Percentiles rank a stretch among this genome's conserved stretches.
phyloP scores from a whole-genome alignment of 2,888 invertebrate species.

The Neoitamus cyanurus region DNA sequence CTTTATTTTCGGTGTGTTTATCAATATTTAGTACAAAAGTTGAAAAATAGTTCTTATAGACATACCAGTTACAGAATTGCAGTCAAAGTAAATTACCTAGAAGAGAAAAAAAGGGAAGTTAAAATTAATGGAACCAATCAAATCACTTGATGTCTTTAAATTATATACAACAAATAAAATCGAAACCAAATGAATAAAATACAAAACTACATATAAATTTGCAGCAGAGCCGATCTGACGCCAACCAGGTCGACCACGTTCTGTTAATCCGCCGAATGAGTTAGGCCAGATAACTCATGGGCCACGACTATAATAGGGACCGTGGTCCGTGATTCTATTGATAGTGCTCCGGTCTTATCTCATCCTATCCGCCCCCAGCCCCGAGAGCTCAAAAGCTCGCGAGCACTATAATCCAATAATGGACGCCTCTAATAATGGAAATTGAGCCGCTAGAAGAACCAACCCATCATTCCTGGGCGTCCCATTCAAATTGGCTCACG shows the following conservation, averaged over 20 bases:
- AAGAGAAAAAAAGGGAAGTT: no score
- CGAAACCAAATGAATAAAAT: no score
- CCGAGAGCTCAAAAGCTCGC: background rate
- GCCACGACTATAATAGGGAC: no score
- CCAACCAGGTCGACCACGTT: background rate
- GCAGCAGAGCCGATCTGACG: background rate
- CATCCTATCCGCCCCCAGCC: background rate
- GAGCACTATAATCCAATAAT: background rate
- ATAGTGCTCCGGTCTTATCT: background rate
- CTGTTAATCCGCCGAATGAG: background rate
- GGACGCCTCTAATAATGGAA: background rate
- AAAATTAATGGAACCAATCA: no score
- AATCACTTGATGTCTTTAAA: no score
- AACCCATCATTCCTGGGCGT: background rate
- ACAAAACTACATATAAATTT: no score
- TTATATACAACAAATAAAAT: no score
- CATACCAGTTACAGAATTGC: no score
- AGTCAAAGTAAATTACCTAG: no score
- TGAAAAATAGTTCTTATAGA: no score
- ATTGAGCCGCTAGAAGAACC: background rate
- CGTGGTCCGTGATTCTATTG: background rate
- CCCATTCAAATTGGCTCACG: slow-evolving; percentile 3
- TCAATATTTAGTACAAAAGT: no score
- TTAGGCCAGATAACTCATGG: background rate
- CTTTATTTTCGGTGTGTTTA: no score